Conservation (phyloP, 2,888 invertebrate genomes). For the Drosophila suboccidentalis region DNA sequence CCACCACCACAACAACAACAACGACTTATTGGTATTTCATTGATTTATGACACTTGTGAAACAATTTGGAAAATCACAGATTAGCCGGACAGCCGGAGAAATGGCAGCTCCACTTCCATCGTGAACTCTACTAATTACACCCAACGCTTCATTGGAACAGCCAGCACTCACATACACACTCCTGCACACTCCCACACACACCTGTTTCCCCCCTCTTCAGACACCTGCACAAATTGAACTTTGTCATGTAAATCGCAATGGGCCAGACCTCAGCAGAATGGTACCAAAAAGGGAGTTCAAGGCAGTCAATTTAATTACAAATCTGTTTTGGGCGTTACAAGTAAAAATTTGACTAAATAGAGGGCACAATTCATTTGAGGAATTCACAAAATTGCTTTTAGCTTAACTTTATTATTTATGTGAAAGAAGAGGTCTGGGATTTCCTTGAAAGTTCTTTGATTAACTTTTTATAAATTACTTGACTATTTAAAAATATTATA, state of each 20-base stretch:
- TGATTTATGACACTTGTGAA: conserved; percentile 85
- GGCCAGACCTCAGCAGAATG: neutral
- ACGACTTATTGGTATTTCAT: conserved; percentile 85
- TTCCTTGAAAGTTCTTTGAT: neutral
- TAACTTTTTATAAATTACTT: no score
- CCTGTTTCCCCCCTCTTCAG: neutral
- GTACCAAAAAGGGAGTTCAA: neutral
- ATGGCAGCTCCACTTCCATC: conserved; percentile 16
- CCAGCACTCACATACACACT: neutral
- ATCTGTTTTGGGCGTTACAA: conserved; percentile 10
- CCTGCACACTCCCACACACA: neutral
- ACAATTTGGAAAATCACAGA: conserved; percentile 85
- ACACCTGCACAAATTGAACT: conserved; percentile 43
- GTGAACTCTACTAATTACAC: conserved; percentile 70
- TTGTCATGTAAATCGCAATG: conserved; percentile 62
- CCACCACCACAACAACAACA: conserved; percentile 21
- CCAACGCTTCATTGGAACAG: conserved; percentile 63
- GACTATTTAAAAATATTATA: no score
- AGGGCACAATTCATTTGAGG: conserved; percentile 38
- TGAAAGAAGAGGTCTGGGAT: neutral
- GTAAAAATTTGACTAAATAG: conserved; percentile 45
- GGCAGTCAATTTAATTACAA: conserved; percentile 46
- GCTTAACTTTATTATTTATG: neutral
- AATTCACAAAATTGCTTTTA: neutral
- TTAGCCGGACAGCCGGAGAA: conserved; percentile 65